Conservation (phyloP, 2,113 vertebrate genomes). For the Platysternon megacephalum region DNA sequence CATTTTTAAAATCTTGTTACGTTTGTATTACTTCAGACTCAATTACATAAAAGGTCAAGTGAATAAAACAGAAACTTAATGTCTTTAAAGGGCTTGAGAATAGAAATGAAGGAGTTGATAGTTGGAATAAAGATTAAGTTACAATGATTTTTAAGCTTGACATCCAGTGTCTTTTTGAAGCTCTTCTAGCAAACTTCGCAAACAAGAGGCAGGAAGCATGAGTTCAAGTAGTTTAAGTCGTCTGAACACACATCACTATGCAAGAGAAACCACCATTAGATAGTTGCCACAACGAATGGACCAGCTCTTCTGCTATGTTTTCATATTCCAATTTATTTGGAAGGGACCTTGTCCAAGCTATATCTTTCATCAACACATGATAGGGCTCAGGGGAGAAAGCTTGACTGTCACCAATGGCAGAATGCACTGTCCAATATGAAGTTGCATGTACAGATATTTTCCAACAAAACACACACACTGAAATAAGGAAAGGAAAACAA, state of each 20-base stretch:
- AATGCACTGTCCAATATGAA: background rate
- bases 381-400: background rate
- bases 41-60: constrained; percentile 45
- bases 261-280: background rate
- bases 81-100: constrained; percentile 11
- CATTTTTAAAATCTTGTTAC: background rate
- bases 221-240: background rate
- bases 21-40: background rate
- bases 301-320: background rate
- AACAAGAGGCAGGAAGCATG: background rate
- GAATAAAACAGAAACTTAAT: constrained; percentile 48
- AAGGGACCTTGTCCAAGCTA: background rate
- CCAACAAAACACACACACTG: background rate
- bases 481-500: constrained; percentile 36
- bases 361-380: background rate
- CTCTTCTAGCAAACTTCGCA: background rate
- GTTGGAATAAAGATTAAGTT: background rate
- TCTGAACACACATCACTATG: accelerated
- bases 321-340: background rate
- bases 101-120: constrained; percentile 14
- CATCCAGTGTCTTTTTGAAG: background rate
- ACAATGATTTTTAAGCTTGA: background rate
- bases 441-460: background rate
- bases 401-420: background rate
- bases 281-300: background rate